Evolutionary conservation across 1,140 invertebrate species (phyloP).

Genomic region (Myzus persicae): DNA sequence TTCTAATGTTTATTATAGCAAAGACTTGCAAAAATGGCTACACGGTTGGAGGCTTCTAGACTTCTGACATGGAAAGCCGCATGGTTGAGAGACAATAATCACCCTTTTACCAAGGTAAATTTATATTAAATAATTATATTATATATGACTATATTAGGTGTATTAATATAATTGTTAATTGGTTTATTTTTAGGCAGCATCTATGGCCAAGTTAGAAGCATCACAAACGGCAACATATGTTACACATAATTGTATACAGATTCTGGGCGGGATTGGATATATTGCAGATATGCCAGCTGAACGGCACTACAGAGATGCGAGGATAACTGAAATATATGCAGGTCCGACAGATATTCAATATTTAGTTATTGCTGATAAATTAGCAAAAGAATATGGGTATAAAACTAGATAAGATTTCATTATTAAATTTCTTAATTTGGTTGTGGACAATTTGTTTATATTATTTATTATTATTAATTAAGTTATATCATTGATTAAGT

Average conservation of each 20-base stretch:
- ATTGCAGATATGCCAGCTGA: slow-evolving; percentile 72
- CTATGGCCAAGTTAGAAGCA: slow-evolving; percentile 72
- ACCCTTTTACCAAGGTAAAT: slow-evolving; percentile 69
- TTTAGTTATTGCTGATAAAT: slow-evolving; percentile 60
- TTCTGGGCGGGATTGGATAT: slow-evolving; percentile 70
- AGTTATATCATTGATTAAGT: neutral
- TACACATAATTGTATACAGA: slow-evolving; percentile 71
- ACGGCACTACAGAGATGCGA: slow-evolving; percentile 67
- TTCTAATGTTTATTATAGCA: slow-evolving; percentile 58
- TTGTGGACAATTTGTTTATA: neutral
- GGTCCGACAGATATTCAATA: slow-evolving; percentile 62
- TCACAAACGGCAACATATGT: slow-evolving; percentile 72
- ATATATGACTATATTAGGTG: no score
- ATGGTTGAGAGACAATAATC: slow-evolving; percentile 68
- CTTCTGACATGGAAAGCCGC: slow-evolving; percentile 72
- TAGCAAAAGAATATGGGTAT: slow-evolving; percentile 62
- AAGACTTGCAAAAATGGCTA: slow-evolving; percentile 70
- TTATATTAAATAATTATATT: slow-evolving; percentile 24
- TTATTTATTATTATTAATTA: neutral
- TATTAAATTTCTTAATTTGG: neutral
- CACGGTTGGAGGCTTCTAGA: slow-evolving; percentile 68
- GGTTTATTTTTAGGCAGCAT: slow-evolving; percentile 66
- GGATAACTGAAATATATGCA: slow-evolving; percentile 65
- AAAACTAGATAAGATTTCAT: slow-evolving; percentile 52
- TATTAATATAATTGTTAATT: neutral